Conservation (phyloP, 2,797 vertebrate genomes). For the Tragopan temminckii region DNA sequence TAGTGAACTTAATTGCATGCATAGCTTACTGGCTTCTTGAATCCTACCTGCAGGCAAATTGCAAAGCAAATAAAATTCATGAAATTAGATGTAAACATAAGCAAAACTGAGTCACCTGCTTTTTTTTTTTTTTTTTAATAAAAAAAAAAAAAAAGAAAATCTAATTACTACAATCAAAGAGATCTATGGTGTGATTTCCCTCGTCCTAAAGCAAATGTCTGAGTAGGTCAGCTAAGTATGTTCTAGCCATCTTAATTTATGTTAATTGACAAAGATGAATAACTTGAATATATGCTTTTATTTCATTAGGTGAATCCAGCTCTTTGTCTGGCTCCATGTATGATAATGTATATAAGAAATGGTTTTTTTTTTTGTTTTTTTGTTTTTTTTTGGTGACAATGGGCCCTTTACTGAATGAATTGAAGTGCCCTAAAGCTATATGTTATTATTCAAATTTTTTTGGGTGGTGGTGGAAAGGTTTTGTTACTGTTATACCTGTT, state of each 20-base stretch:
- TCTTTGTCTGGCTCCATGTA: not conserved
- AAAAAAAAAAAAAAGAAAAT: not conserved
- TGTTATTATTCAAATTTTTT: not conserved
- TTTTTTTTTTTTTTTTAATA: not conserved
- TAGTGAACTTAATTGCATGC: not conserved
- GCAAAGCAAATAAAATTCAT: not conserved
- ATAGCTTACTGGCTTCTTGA: not conserved
- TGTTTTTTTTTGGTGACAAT: not conserved
- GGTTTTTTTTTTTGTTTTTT: too few species aligned
- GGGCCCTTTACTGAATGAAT: not conserved
- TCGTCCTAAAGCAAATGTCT: conserved; percentile 7
- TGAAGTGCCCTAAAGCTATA: not conserved
- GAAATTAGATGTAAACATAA: not conserved
- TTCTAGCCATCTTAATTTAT: not conserved
- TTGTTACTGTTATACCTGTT: not conserved
- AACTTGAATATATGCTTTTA: not conserved
- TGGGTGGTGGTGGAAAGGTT: not conserved
- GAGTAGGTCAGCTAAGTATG: not conserved
- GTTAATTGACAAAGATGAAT: not conserved
- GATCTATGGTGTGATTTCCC: not conserved
- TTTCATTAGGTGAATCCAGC: not conserved
- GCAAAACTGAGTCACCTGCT: not conserved
- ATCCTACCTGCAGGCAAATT: not conserved
- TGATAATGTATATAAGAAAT: not conserved
- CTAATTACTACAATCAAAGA: not conserved